A percentile compares a stretch with the other conserved stretches of the same genome.
phyloP scores from a whole-genome alignment of 2,797 vertebrate species.

The Enteromius viviparus region DNA sequence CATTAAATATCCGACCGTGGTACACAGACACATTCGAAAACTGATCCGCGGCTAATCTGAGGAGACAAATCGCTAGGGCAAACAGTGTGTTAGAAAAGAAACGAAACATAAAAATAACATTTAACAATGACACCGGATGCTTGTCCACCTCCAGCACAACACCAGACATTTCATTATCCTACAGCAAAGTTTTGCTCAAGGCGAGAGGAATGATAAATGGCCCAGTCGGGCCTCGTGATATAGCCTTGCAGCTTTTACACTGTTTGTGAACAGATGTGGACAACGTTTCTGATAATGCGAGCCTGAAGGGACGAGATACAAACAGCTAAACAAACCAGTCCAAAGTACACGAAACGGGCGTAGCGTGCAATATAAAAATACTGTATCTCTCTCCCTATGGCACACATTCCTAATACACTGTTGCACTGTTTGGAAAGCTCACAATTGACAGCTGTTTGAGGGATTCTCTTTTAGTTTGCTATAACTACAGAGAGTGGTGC shows the following conservation, averaged over 20 bases:
- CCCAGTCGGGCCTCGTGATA: constrained; percentile 12
- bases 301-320: constrained; percentile 24
- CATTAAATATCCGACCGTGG: constrained; percentile 19
- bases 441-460: constrained; percentile 20
- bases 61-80: constrained; percentile 23
- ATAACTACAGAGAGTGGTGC: background rate
- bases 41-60: constrained; percentile 36
- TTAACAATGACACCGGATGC: constrained; percentile 34
- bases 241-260: constrained; percentile 12
- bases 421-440: background rate
- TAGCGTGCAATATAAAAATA: background rate
- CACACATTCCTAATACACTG: background rate
- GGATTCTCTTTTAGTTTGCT: constrained; percentile 23
- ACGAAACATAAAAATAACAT: constrained; percentile 38
- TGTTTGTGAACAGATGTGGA: constrained; percentile 37
- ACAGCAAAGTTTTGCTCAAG: constrained; percentile 41
- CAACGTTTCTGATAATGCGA: constrained; percentile 37
- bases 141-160: constrained; percentile 34
- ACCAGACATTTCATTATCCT: constrained; percentile 44
- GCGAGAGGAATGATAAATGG: constrained; percentile 37
- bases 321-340: background rate
- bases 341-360: background rate
- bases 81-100: constrained; percentile 33
- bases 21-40: constrained; percentile 34
- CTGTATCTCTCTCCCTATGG: background rate